These are phyloP conservation scores for Philaethria dido DNA, from an alignment of 2,888 invertebrate species.

Conservation along the genomic window DNA sequence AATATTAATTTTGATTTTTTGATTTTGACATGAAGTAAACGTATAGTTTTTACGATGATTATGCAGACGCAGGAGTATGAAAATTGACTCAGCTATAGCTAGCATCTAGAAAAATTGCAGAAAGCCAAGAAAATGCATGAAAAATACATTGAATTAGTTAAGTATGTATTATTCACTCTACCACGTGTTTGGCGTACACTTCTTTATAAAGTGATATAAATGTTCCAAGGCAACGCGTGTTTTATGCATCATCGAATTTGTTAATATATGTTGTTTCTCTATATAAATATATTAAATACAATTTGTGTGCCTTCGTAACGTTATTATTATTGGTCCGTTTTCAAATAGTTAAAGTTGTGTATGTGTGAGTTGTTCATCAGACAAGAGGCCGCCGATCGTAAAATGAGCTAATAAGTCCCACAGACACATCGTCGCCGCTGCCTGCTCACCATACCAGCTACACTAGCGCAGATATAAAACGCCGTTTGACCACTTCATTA, in stretches of 20 bases:
- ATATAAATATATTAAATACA: not conserved
- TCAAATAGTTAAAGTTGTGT: slow-evolving; percentile 25
- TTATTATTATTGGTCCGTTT: slow-evolving; percentile 11
- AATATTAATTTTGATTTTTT: too few species aligned
- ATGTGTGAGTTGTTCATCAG: slow-evolving; percentile 50
- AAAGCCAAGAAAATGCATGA: too few species aligned
- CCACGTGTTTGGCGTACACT: too few species aligned
- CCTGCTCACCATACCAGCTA: slow-evolving; percentile 73
- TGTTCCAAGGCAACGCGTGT: too few species aligned
- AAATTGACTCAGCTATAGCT: too few species aligned
- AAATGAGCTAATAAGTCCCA: slow-evolving; percentile 77
- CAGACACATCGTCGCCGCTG: slow-evolving; percentile 79
- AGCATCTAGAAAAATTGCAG: too few species aligned
- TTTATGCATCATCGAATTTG: not conserved
- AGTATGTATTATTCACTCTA: too few species aligned
- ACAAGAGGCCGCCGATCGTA: slow-evolving; percentile 65
- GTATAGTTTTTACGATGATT: too few species aligned
- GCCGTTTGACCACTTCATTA: slow-evolving; percentile 49
- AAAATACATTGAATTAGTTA: too few species aligned
- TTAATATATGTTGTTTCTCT: not conserved
- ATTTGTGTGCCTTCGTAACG: not conserved
- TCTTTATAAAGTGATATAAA: too few species aligned
- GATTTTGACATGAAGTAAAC: too few species aligned
- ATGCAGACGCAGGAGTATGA: too few species aligned
- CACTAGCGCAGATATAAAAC: slow-evolving; percentile 50